Evolutionary conservation across 2,113 vertebrate species (phyloP).

Genomic region (Spheniscus mendiculus): DNA sequence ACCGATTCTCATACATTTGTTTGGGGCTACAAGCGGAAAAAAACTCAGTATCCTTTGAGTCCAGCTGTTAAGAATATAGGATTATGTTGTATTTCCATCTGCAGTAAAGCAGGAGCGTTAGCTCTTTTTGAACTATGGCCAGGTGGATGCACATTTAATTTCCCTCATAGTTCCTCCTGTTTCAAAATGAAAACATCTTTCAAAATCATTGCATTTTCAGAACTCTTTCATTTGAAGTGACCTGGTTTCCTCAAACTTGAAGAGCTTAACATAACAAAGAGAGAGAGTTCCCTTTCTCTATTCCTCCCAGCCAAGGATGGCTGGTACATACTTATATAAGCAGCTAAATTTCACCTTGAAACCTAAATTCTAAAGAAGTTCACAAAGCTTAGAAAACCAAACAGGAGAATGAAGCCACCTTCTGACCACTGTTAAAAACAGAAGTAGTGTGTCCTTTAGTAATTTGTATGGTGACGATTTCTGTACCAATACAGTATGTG

Average conservation of each 20-base stretch:
- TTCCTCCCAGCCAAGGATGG: not conserved
- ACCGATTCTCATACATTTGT: not conserved
- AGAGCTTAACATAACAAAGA: not conserved
- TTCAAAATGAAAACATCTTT: not conserved
- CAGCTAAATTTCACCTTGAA: not conserved
- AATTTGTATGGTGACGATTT: not conserved
- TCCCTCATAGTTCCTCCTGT: not conserved
- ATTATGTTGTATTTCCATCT: not conserved
- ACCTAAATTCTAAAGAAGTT: not conserved
- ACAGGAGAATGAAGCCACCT: not conserved
- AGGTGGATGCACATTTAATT: not conserved
- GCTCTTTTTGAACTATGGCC: not conserved
- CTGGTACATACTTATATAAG: not conserved
- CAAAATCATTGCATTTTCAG: not conserved
- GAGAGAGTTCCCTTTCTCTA: not conserved
- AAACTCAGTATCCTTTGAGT: not conserved
- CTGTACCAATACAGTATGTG: not conserved
- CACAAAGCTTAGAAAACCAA: not conserved
- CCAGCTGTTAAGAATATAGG: not conserved
- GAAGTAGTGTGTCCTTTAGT: not conserved
- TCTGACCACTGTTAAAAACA: not conserved
- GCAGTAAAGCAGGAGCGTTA: not conserved
- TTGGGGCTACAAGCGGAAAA: not conserved
- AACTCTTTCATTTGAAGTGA: not conserved
- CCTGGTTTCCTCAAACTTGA: not conserved